Base-by-base conservation (phyloP, 2,113 vertebrate genomes). In the Macroglossus sobrinus region DNA sequence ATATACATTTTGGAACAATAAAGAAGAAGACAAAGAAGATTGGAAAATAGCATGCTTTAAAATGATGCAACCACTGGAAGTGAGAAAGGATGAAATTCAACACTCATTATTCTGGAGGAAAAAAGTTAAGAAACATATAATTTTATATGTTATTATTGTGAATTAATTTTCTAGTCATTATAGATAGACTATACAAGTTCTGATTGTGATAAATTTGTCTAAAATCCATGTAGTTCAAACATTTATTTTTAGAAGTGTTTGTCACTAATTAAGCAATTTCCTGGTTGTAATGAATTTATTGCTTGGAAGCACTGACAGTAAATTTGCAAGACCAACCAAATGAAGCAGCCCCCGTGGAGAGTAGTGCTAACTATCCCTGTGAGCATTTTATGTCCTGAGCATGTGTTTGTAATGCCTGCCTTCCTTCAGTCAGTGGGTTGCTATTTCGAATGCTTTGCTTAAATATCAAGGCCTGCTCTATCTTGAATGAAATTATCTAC, bases 91-190 rank as follows among this genome's bases (percentile, higher is more conserved):
- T 81, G 8, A 90, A 92, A 68, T 59, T 78, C 9, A 59, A 38
- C 33, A 79, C 4, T 6, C 47, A 59, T 90, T 72, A 68, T 93
- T 85, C 75, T 30, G 61, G 45, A 66, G 84, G 11, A 18, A 2
- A 3, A 79, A 72, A n/a, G n/a, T n/a, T 59, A 92, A 72, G 57
- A 93, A 92, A 90, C 72, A 86, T 53, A 63, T 9, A 47, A 19
- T 38, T 63, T 71, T 59, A n/a, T 63, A 66, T 74, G 61, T 30
- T 84, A 88, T 63, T 78, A 86, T 57, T 15, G 2, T 75, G 43
- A 91, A 92, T 89, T 96, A 91, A 89, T 94, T 91, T 85, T 68
- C 88, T 69, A 85, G 91, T 96, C 95, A 72, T 90, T 93, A 93
- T 86, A 90, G 95, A 71, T 76, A 1, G 61, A 75, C 66, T 74